Base-by-base conservation (phyloP, 2,113 vertebrate species). In the Formicarius rufipectus region DNA sequence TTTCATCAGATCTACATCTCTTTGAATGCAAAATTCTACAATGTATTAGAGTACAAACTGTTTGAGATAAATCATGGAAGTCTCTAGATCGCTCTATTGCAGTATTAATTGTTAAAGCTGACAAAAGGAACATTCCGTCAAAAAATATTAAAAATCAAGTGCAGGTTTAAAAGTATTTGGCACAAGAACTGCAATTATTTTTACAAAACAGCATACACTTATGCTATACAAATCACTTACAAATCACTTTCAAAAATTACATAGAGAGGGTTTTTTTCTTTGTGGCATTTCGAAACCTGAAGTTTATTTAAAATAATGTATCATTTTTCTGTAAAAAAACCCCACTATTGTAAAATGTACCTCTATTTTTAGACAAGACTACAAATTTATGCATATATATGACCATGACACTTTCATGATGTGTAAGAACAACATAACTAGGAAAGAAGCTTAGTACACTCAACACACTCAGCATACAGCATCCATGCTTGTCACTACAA, bases 111-210 rank as follows among this genome's bases (percentile, higher is more conserved):
- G 82, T 83, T 84, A 96, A 91, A 96, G 50, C 55, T 91, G 64
- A 93, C 78, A 82, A 84, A 94, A 91, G 52, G 47, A 94, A 60
- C 27, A 50, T 83, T 75, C 62, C 85, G 69, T 95, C 93, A 96
- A 90, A 50, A 97, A 93, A 89, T 79, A 87, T 59, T 94, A 82
- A 97, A 97, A 88, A 95, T 90, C 76, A 92, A 75, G 92, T 91
- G 84, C 37, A 94, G 39, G 71, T 71, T 91, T 94, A 64, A 72
- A 96, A 93, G 53, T 73, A 83, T 94, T 91, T 90, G 93, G 79
- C 82, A 91, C 17, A 63, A 79, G 58, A 85, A 83, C 14, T 56
- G 56, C 66, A 87, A 86, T 89, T 90, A 92, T 85, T 96, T 89
- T 94, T 80, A 75, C 58, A 94, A 92, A 88, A 56, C 24, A 53